Conservation (phyloP, 2,113 vertebrate species). For the Sarotherodon lohbergeri region DNA sequence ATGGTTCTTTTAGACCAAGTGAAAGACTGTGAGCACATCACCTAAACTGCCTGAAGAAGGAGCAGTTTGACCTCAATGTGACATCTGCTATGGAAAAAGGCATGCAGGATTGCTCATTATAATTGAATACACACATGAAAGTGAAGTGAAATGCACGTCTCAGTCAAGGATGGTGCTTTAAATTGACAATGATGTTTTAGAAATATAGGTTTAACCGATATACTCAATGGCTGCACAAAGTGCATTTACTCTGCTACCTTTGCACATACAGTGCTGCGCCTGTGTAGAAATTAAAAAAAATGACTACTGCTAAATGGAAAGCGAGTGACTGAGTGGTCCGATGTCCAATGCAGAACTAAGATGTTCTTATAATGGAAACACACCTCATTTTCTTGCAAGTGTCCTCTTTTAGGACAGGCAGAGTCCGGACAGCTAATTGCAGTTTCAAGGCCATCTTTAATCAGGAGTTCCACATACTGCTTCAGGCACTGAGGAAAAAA, state of each 20-base stretch:
- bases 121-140: neutral
- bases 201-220: neutral
- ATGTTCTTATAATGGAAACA: neutral
- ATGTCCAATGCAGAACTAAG: neutral
- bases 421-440: conserved; percentile 97
- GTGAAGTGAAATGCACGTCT: neutral
- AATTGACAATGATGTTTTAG: neutral
- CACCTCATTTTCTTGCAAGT: conserved; percentile 93
- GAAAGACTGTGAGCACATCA: neutral
- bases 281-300: neutral
- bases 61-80: neutral
- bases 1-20: neutral
- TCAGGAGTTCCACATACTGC: conserved; percentile 96
- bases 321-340: neutral
- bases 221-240: neutral
- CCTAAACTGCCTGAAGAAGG: neutral
- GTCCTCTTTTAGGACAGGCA: conserved; percentile 91
- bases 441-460: conserved; percentile 96
- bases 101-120: neutral
- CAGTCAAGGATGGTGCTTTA: neutral
- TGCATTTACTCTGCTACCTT: neutral
- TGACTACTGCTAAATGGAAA: neutral
- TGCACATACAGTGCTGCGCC: rapidly evolving
- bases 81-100: neutral
- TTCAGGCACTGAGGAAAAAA: conserved; percentile 87